Base-by-base conservation (phyloP, 2,888 invertebrate species). In the Drosophila borborema region DNA sequence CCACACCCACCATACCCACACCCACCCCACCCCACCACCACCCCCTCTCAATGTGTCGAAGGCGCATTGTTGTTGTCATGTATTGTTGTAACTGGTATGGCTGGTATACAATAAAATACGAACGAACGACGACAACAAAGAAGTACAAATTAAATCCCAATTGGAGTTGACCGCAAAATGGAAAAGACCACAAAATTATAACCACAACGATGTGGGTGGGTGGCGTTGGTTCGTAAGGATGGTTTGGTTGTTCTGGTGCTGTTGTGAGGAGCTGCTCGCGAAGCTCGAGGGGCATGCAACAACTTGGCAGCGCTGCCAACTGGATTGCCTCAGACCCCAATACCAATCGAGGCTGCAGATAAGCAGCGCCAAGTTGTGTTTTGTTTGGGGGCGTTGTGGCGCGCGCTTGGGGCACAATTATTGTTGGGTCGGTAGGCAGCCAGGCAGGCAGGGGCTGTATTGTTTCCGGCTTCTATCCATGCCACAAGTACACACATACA, bases 101-200 rank as follows among this genome's bases (percentile, higher is more conserved):
- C 70, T 77, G 67, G 81, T 65, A 80, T 84, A 85, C 89, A 89
- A 85, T 85, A 85, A 85, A 89, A 85, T 89, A 80, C 85, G 79
- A 85, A 89, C 85, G 87, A 85, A 85, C 82, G 89, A 85, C 82
- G 89, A 88, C 90, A 86, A 87, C 87, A 90, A 89, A 90, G 87
- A 90, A 87, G 90, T 90, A 86, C 87, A 87, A 87, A 87, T 87
- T 87, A 87, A 87, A 90, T 86, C 90, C 84, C 83, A 88, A 89
- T 88, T 90, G 90, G 89, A 89, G 90, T 85, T 86, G 86, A 89
- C 90, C 88, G 86, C 88, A 89, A 88, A 89, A 89, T 88, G 83
- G 81, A 80, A 86, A 79, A 83, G 86, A 79, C 90, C 89, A 87
- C 90, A 89, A 88, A 90, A 88, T 89, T 90, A 84, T 86, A 87